A percentile compares a stretch with the other conserved stretches of the same genome.
These are phyloP conservation scores for Ephestia elutella DNA, from an alignment of 1,140 invertebrate species.

Conservation along the genomic window DNA sequence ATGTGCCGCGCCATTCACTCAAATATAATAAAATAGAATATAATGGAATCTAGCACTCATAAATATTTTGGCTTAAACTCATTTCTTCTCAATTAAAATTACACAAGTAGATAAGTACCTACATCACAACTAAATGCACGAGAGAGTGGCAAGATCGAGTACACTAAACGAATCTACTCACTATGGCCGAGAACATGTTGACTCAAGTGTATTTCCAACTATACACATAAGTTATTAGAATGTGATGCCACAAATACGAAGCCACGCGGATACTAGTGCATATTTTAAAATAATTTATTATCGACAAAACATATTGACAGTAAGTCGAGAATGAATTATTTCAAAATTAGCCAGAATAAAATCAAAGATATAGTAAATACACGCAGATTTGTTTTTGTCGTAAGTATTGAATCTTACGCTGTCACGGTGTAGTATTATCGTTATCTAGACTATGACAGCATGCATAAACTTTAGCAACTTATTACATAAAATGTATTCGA, in stretches of 20 bases:
- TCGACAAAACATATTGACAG: too few species aligned
- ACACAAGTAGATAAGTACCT: slow-evolving; percentile 6
- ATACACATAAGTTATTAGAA: not conserved
- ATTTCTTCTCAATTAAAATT: slow-evolving; percentile 9
- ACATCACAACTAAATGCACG: slow-evolving; percentile 41
- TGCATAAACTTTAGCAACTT: too few species aligned
- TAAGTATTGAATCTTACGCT: too few species aligned
- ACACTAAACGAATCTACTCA: not conserved
- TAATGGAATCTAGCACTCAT: slow-evolving; percentile 11
- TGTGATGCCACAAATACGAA: not conserved
- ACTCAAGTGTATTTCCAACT: not conserved
- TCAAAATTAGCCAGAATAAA: too few species aligned
- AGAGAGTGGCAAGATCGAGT: slow-evolving; percentile 47
- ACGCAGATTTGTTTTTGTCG: too few species aligned
- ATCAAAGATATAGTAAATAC: too few species aligned
- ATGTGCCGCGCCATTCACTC: not conserved
- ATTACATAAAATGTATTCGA: too few species aligned
- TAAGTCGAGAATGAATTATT: too few species aligned
- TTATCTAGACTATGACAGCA: too few species aligned
- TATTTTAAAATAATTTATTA: too few species aligned
- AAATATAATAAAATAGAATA: not conserved
- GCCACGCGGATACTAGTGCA: too few species aligned
- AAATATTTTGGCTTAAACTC: slow-evolving; percentile 15
- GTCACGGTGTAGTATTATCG: too few species aligned
- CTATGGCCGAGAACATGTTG: not conserved